These are phyloP conservation scores for Eupsittula cactorum DNA, from an alignment of 2,113 vertebrate genomes.

Conservation along the genomic window DNA sequence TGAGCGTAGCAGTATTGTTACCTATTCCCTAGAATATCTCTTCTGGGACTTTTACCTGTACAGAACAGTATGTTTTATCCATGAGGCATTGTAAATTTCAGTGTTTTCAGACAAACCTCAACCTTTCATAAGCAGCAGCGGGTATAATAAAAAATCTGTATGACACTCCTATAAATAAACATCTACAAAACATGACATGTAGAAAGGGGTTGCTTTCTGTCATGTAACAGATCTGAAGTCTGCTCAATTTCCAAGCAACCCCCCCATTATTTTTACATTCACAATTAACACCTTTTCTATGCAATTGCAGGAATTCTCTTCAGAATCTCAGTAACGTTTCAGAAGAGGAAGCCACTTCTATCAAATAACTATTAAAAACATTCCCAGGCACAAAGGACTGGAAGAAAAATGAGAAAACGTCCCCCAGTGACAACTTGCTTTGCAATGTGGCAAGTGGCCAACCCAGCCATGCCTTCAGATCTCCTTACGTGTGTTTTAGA, in stretches of 20 bases:
- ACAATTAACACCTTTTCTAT: background rate
- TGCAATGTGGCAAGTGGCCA: background rate
- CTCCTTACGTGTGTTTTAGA: background rate
- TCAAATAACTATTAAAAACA: background rate
- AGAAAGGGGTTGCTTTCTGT: background rate
- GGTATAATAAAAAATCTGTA: background rate
- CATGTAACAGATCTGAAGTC: background rate
- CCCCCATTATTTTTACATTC: background rate
- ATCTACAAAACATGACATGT: background rate
- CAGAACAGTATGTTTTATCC: background rate
- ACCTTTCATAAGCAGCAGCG: background rate
- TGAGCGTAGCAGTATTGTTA: background rate
- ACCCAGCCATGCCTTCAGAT: background rate
- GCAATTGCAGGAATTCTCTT: background rate
- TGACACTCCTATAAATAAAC: background rate
- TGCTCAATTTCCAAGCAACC: background rate
- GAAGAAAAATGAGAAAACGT: background rate
- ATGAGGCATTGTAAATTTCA: background rate
- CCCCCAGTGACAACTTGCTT: background rate
- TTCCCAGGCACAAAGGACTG: background rate
- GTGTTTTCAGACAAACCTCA: background rate
- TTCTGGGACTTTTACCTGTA: background rate
- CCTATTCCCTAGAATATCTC: background rate
- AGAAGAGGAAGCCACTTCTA: background rate
- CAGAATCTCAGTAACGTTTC: background rate